phyloP scores from a whole-genome alignment of 2,888 invertebrate genomes.

The Pegoplata infirma region DNA sequence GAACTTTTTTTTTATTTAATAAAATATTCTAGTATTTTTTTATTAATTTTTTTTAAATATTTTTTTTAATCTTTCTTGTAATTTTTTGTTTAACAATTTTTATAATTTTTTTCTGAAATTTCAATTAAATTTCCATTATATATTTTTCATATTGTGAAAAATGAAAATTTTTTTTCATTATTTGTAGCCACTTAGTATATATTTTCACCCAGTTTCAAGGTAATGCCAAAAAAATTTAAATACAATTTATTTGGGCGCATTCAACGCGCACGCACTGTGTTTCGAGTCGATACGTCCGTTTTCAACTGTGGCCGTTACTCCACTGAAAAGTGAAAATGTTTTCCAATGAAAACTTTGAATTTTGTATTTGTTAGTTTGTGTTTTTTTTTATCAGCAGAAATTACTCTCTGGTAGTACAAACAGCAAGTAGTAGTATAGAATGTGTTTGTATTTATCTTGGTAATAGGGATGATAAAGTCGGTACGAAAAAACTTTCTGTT shows the following conservation, averaged over 20 bases:
- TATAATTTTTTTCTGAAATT: slow-evolving; percentile 16
- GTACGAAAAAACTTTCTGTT: neutral
- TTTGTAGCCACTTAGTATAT: slow-evolving; percentile 62
- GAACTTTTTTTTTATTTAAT: neutral
- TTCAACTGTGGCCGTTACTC: slow-evolving; percentile 76
- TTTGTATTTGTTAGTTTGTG: slow-evolving; percentile 1
- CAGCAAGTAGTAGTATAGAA: neutral
- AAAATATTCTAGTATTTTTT: neutral
- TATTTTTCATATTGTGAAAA: slow-evolving; percentile 40
- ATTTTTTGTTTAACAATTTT: slow-evolving; percentile 9
- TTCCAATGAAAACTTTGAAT: slow-evolving; percentile 66
- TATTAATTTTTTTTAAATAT: neutral
- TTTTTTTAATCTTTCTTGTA: neutral
- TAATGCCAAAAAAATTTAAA: slow-evolving; percentile 63
- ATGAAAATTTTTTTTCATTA: slow-evolving; percentile 45
- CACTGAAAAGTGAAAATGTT: slow-evolving; percentile 72
- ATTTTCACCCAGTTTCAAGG: slow-evolving; percentile 67
- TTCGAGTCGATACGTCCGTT: slow-evolving; percentile 70
- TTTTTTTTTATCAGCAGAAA: slow-evolving; percentile 24
- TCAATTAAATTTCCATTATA: slow-evolving; percentile 37
- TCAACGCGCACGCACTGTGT: slow-evolving; percentile 61
- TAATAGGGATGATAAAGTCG: no score
- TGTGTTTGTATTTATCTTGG: neutral
- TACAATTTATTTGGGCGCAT: slow-evolving; percentile 62
- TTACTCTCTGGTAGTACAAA: slow-evolving; percentile 8